These are phyloP conservation scores for Nesidiocoris tenuis DNA, from an alignment of 2,888 invertebrate genomes.

Conservation along the genomic window DNA sequence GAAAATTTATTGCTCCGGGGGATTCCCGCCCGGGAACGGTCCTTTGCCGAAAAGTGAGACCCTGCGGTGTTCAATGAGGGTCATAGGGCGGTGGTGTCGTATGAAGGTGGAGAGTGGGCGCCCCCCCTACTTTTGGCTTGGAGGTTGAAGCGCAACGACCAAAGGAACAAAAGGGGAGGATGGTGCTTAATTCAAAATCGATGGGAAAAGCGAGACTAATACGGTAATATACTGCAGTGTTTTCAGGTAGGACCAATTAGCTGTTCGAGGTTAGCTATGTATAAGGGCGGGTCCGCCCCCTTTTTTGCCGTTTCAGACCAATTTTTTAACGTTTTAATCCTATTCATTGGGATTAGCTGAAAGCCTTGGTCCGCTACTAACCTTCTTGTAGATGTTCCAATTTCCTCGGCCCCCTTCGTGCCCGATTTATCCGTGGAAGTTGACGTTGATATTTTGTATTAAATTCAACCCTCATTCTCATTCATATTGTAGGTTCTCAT, in stretches of 20 bases:
- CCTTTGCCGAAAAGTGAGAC: background rate
- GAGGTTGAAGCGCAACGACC: background rate
- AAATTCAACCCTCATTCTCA: too few species aligned
- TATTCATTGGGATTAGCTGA: too few species aligned
- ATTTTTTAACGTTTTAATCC: background rate
- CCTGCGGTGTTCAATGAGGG: background rate
- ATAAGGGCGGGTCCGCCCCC: background rate
- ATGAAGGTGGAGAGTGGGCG: background rate
- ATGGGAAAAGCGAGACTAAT: constrained; percentile 40
- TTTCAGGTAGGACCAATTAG: constrained; percentile 43
- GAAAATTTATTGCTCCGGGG: constrained; percentile 30
- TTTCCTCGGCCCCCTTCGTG: too few species aligned
- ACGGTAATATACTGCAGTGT: constrained; percentile 43
- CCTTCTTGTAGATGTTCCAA: too few species aligned
- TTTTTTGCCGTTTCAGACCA: background rate
- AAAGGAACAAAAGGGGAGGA: constrained; percentile 1
- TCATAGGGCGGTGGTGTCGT: background rate
- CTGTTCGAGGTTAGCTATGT: background rate
- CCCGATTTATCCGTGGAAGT: too few species aligned
- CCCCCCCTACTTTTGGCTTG: background rate
- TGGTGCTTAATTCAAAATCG: constrained; percentile 43
- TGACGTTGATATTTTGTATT: too few species aligned
- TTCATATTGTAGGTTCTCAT: too few species aligned
- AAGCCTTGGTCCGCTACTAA: background rate
- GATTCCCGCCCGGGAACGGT: constrained; percentile 1